These are phyloP conservation scores for Eunapius fragilis DNA, from an alignment of 37 sponge, comb jelly and placozoan genomes.

Conservation along the genomic window DNA sequence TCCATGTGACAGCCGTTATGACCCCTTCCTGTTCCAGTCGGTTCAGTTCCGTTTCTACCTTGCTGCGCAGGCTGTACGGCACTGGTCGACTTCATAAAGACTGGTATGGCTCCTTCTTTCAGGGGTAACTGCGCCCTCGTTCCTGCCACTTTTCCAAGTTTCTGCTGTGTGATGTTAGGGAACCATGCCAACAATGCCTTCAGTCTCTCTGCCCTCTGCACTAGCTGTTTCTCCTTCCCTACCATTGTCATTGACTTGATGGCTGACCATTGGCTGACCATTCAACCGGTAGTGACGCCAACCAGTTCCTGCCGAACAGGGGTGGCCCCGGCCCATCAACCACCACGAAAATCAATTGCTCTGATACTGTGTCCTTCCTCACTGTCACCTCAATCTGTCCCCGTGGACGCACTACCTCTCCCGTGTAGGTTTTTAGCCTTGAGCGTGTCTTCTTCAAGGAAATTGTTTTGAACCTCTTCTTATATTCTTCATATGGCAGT, in stretches of 20 bases:
- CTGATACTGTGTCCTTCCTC: background rate
- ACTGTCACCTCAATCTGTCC: background rate
- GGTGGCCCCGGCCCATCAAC: constrained; percentile 25
- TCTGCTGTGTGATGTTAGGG: background rate
- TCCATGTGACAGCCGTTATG: background rate
- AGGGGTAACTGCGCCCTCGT: background rate
- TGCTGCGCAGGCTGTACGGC: constrained; percentile 46
- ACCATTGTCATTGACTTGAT: background rate
- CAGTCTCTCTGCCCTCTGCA: background rate
- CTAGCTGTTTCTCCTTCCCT: background rate
- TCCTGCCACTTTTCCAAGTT: constrained; percentile 13
- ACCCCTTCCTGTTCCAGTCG: constrained; percentile 23
- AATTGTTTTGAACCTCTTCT: background rate
- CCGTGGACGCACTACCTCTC: background rate
- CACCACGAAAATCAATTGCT: background rate
- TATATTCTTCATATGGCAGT: background rate
- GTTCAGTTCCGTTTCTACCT: constrained; percentile 37
- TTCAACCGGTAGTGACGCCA: background rate
- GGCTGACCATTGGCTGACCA: too few species aligned
- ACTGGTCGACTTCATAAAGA: constrained; percentile 29
- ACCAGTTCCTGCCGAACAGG: constrained; percentile 47
- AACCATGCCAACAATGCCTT: background rate
- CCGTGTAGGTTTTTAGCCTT: background rate
- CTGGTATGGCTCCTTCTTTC: constrained; percentile 23
- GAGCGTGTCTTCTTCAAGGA: background rate